Evolutionary conservation across 2,888 invertebrate species (phyloP), one percentile per base, ranked within the genome.

Genomic region (Spisula subtruncata): DNA sequence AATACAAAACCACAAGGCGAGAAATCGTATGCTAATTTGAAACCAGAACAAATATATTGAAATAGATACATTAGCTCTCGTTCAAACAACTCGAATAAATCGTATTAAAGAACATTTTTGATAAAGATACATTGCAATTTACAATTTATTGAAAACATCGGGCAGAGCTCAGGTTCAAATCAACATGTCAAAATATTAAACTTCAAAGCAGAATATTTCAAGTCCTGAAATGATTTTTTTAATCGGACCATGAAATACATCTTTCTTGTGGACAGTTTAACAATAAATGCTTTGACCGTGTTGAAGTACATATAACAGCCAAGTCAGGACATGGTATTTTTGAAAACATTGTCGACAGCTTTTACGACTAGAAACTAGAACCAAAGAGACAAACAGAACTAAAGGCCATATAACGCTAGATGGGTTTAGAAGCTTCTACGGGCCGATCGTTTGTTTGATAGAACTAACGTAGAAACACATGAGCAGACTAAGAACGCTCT

Each of bases 311-410:
- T 71, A 83, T 66, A 51, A 75, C 25, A 80, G 79, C n/a, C 80
- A 29, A 25, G 8, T 56, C n/a, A 83, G 83, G 83, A 83, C 83
- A 87, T 25, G 82, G 83, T 81, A 83, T 86, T 88, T 86, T 79
- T 83, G 66, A 83, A 79, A 66, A 85, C 71, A 79, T 81, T 81
- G 81, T 87, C 85, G 35, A n/a, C 46, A n/a, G 16, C 35, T 60
- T 16, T 51, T 51, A 32, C 0, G 29, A 32, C 35, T 18, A 2
- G 35, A 20, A 83, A 32, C 46, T 14, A n/a, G 83, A 25, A 1
- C 66, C 66, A 83, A 35, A 29, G 35, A n/a, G n/a, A n/a, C 35
- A 83, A 32, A 66, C 25, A n/a, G 83, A 25, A 1, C 66, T 83
- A 83, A 35, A 29, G 35, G 18, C 29, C 46, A n/a, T 32, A 66